A percentile compares a stretch with the other conserved stretches of the same genome.
Evolutionary conservation across 2,113 vertebrate species (phyloP).

Genomic region (Ophiodon elongatus): DNA sequence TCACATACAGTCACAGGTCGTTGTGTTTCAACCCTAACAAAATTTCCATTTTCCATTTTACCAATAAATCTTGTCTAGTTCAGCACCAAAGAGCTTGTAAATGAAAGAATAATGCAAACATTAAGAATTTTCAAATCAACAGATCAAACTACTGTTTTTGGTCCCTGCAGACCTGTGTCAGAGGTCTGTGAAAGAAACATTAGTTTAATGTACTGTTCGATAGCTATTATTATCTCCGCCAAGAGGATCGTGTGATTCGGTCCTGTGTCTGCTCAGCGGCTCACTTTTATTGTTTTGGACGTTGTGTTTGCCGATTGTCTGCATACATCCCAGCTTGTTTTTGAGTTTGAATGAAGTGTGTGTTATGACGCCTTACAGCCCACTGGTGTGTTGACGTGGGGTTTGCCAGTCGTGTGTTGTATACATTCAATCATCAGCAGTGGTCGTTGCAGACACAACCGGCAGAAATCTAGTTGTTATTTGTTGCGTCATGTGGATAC

Average conservation of each 20-base stretch:
- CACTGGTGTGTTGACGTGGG: too few relatives aligned
- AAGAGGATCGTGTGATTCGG: too few relatives aligned
- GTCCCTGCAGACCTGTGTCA: background rate
- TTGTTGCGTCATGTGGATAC: background rate
- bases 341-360: too few relatives aligned
- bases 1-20: background rate
- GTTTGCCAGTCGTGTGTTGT: background rate
- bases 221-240: background rate
- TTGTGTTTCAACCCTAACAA: background rate
- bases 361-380: too few relatives aligned
- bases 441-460: background rate
- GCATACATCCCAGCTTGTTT: too few relatives aligned
- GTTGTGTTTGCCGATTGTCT: too few relatives aligned
- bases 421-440: background rate
- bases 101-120: background rate
- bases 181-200: background rate
- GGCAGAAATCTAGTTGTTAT: background rate
- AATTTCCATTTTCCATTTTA: background rate
- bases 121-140: background rate
- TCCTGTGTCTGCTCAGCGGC: too few relatives aligned
- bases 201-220: background rate
- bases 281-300: too few relatives aligned
- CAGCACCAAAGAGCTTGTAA: background rate
- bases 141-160: background rate
- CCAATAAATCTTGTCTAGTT: background rate